Base-by-base conservation (phyloP, 2,113 vertebrate species). In the Macquaria ambigua region DNA sequence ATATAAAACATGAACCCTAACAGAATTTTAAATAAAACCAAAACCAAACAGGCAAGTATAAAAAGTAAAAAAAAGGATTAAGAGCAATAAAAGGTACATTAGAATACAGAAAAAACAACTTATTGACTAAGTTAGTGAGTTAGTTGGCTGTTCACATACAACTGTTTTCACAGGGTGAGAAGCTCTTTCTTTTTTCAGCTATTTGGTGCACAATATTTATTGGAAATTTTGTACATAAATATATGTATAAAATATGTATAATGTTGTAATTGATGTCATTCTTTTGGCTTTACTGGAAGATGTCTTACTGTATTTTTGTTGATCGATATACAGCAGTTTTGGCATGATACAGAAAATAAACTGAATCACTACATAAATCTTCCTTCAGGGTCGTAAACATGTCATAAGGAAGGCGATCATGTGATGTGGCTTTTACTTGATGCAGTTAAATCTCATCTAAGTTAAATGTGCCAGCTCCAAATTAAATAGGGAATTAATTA, bases 401-500 rank as follows among this genome's bases (percentile, higher is more conserved):
- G 74, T 77, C 61, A 82, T 7, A 39, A 18, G 46, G 46, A 71
- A 55, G 31, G 46, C 18, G 48, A 79, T 80, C 8, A 43, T 15
- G 48, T 74, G 77, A 76, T 34, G 21, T 18, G 52, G 37, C 15
- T 14, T 81, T 74, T 62, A 70, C 69, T 78, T 82, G 62, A 56
- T 62, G 66, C 28, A 28, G 28, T 90, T 79, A 61, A 68, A 80
- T 59, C 53, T 55, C 53, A 4, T 52, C 5, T 12, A 48, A 64
- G 48, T 73, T 64, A 79, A 79, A 75, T 20, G 67, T 71, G 48
- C 77, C 71, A 85, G 83, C 56, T 84, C 58, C 31, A 83, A 87
- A 81, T 86, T 88, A 79, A 86, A 79, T 73, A 58, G 66, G 66
- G n/a, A 79, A 85, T 88, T 59, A 79, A 87, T 89, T 85, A 76